These are phyloP conservation scores for Crocuta crocuta DNA, from an alignment of 2,113 vertebrate species.

Conservation along the genomic window DNA sequence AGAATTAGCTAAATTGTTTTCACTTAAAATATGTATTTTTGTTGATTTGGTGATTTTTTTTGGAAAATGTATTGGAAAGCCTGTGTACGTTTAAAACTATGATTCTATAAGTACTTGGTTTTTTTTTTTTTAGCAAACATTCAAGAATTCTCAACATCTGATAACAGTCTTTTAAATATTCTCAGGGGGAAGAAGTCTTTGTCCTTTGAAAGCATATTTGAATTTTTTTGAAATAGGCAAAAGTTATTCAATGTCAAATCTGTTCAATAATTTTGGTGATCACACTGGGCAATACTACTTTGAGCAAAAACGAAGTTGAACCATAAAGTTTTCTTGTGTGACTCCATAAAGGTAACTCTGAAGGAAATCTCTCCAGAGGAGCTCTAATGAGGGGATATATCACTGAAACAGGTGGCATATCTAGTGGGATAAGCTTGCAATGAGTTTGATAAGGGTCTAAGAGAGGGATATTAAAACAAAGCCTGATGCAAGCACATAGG, in stretches of 20 bases:
- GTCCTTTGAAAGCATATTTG: conserved; percentile 64
- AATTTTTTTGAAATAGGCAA: conserved; percentile 63
- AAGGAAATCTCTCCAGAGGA: not conserved
- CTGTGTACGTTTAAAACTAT: conserved; percentile 30
- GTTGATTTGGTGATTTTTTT: not conserved
- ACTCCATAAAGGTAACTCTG: conserved; percentile 18
- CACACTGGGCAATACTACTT: conserved; percentile 10
- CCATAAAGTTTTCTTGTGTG: conserved; percentile 20
- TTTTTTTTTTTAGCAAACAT: conserved; percentile 32
- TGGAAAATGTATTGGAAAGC: not conserved
- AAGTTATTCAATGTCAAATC: conserved; percentile 70
- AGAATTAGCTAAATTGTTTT: not conserved
- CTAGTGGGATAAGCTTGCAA: not conserved
- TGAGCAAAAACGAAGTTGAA: not conserved
- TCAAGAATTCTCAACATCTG: conserved; percentile 52
- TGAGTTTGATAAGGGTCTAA: not conserved
- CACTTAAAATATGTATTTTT: not conserved
- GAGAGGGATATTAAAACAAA: not conserved
- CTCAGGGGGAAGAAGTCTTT: conserved; percentile 61
- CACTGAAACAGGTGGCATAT: not conserved
- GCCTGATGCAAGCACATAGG: not conserved
- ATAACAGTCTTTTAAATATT: conserved; percentile 58
- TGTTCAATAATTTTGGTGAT: conserved; percentile 40
- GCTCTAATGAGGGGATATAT: not conserved
- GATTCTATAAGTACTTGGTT: conserved; percentile 16